phyloP scores from a whole-genome alignment of 2,113 vertebrate species.

The Aythya baeri region DNA sequence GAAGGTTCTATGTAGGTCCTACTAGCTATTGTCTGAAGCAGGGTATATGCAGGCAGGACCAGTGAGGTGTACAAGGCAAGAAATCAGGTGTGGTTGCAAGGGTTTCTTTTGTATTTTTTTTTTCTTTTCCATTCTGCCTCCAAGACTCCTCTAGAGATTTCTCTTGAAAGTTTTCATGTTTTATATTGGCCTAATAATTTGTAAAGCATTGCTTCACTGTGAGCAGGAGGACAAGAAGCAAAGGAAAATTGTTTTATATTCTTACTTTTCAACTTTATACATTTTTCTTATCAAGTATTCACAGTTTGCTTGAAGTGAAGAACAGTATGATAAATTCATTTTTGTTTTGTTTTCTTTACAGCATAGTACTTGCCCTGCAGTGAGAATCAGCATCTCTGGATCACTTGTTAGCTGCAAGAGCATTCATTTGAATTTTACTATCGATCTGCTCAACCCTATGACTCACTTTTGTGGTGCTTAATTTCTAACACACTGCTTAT shows the following conservation, averaged over 20 bases:
- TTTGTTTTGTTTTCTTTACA: conserved; percentile 62
- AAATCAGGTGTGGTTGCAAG: background rate
- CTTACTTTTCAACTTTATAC: conserved; percentile 25
- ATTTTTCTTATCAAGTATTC: conserved; percentile 54
- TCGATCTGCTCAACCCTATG: conserved; percentile 31
- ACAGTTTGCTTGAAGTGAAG: conserved; percentile 48
- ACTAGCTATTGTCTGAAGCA: background rate
- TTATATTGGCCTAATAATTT: background rate
- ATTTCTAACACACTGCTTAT: conserved; percentile 43
- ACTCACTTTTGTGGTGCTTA: conserved; percentile 38
- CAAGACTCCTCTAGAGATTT: conserved; percentile 7
- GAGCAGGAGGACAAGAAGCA: background rate
- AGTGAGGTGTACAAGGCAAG: background rate
- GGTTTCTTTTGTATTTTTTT: background rate
- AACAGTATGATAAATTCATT: conserved; percentile 50
- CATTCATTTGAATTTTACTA: conserved; percentile 29
- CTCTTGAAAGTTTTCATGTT: background rate
- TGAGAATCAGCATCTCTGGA: conserved; percentile 23
- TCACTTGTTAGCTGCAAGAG: conserved; percentile 8
- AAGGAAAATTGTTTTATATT: background rate
- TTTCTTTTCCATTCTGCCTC: background rate
- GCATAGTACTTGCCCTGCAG: conserved; percentile 36
- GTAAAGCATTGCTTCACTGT: background rate
- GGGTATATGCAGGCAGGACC: background rate
- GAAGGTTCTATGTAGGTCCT: background rate